Evolutionary conservation across 2,888 invertebrate genomes (phyloP), one percentile per base, ranked within the genome.

Genomic region (Leucophenga montana): DNA sequence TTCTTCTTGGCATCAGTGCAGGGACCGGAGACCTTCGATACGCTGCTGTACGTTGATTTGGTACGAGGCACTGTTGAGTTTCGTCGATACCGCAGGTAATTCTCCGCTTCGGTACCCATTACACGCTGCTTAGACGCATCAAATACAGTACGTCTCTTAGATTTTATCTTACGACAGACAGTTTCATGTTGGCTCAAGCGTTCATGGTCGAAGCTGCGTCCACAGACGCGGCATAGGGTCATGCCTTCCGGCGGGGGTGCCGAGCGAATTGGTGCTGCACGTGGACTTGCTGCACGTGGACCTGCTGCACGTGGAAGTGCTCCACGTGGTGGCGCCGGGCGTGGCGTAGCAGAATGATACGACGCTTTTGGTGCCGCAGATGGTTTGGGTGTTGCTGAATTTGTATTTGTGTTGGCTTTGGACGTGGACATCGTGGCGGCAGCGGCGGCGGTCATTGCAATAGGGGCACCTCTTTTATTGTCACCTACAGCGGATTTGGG

Each of bases 41-140:
- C 77, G 46, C 76, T 79, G 57, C 75, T 76, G n/a, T 78, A 75
- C 16, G 89, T 90, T 64, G 89, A 87, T 18, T 14, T 9, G 13
- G 33, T n/a, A 20, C 66, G 61, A 3, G 27, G 4, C 27, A 3
- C 27, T 3, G 61, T 18, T 18, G 18, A 16, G 5, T 11, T 0
- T 14, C 18, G 61, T 1, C 44, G 39, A 77, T 87, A 89, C 61
- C 92, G 91, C 84, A 92, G 96, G 61, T 92, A 91, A n/a, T n/a
- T n/a, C 84, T 97, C 97, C 44, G 95, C 92, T 82, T 97, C 98
- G 0, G 97, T 97, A 27, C 97, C 97, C 88, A 82, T 75, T 16
- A 96, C 92, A n/a, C 99, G 90, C 88, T 97, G 97, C 85, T 95
- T 96, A 56, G 95, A 92, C 1, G 94, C 94, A 89, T 99, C 98